Evolutionary conservation across 1,140 invertebrate genomes (phyloP), one percentile per base, ranked within the genome.

Genomic region (Aphaenogaster floridana): DNA sequence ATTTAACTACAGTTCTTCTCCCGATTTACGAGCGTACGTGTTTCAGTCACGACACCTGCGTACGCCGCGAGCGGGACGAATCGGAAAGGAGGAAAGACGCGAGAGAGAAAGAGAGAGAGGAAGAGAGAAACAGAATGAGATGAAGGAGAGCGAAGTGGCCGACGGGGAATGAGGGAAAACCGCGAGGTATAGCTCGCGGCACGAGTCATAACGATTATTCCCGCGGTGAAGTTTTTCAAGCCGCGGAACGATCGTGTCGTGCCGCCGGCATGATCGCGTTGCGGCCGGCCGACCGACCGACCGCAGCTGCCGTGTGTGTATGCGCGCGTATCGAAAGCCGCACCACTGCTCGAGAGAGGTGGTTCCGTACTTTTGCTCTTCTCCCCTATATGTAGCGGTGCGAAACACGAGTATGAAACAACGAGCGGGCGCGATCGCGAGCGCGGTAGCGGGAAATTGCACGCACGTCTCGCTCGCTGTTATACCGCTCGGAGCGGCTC

Each of bases 1-100:
- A 64, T 86, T 86, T 86, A 86, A 80, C 84, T 52, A 86, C n/a
- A 77, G 59, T 86, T 79, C 61, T 64, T 79, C 45, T 36, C 13
- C 21, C 74, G 74, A 86, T 86, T 86, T 86, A 86, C 48, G 61
- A 86, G 83, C 83, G 48, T 64, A 78, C 83, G 59, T 57, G 36
- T 66, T 57, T 64, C 76, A 80, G 84, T 80, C 84, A 54, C 74
- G 74, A 80, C 83, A 80, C 42, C 74, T 57, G 83, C 83, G 59
- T 78, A 36, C 17, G 39, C 48, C 50, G 63, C 45, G 59, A 64
- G 57, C 57, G 36, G 34, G 9, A 78, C 57, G 57, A 76, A 78
- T 71, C 71, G 72, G 50, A 50, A 50, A 59, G 28, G 76, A n/a
- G 4, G 0, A 52, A 15, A 28, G 5, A 63, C 36, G 7, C 8